Percentiles rank a stretch among this genome's conserved stretches.
phyloP scores from a whole-genome alignment of 2,888 invertebrate species.

The Stenolophus ochropezus region DNA sequence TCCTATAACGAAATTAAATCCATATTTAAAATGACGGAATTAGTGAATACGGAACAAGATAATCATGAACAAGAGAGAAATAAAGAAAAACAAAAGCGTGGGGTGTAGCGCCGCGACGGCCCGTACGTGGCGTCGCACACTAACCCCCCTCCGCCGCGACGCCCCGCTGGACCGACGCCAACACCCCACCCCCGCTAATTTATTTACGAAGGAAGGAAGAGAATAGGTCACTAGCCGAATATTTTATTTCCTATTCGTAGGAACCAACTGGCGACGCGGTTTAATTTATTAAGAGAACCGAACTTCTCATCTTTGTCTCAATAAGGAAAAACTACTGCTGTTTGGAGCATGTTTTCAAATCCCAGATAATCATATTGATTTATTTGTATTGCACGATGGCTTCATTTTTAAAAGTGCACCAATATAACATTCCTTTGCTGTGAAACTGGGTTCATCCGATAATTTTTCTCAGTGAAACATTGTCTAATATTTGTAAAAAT shows the following conservation, averaged over 20 bases:
- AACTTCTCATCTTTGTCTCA: slow-evolving; percentile 29
- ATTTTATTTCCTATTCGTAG: slow-evolving; percentile 55
- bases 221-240: slow-evolving; percentile 57
- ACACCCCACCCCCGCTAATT: slow-evolving; percentile 47
- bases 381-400: background rate
- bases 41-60: background rate
- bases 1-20: background rate
- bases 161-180: slow-evolving; percentile 53
- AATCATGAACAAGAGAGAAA: slow-evolving; percentile 20
- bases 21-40: background rate
- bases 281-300: slow-evolving; percentile 54
- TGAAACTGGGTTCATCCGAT: too few species aligned
- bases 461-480: too few species aligned
- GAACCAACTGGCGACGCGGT: slow-evolving; percentile 52
- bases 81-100: slow-evolving; percentile 3
- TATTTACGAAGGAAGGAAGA: slow-evolving; percentile 56
- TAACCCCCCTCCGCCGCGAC: slow-evolving; percentile 8
- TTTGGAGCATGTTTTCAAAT: slow-evolving; percentile 11
- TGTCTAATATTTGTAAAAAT: too few species aligned
- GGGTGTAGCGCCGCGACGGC: slow-evolving; percentile 5
- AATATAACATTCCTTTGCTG: background rate
- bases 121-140: slow-evolving; percentile 48
- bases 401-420: slow-evolving; percentile 6
- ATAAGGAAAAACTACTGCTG: slow-evolving; percentile 3
- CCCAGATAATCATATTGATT: slow-evolving; percentile 14